These are phyloP conservation scores for Eulithis prunata DNA, from an alignment of 2,888 invertebrate species.

Conservation along the genomic window DNA sequence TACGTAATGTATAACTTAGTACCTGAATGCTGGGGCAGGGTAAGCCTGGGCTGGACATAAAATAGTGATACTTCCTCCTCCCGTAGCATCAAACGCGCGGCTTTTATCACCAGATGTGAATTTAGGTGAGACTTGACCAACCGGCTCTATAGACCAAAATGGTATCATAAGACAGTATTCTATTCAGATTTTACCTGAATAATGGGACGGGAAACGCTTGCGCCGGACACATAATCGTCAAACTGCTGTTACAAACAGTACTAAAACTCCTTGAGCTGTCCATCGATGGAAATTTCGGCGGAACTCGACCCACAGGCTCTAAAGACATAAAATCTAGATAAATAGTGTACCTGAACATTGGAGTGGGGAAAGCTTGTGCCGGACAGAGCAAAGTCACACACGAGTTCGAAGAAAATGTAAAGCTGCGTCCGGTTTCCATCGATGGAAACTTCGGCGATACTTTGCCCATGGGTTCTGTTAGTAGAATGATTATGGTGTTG, in stretches of 20 bases:
- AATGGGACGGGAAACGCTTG: conserved; percentile 90
- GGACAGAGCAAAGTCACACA: conserved; percentile 87
- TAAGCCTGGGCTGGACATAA: conserved; percentile 91
- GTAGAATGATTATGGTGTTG: conserved; percentile 48
- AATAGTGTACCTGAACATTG: conserved; percentile 87
- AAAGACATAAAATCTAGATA: conserved; percentile 55
- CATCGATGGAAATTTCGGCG: conserved; percentile 86
- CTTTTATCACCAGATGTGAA: conserved; percentile 86
- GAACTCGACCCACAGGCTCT: conserved; percentile 87
- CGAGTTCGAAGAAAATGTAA: conserved; percentile 74
- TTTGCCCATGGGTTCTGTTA: conserved; percentile 91
- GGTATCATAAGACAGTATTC: conserved; percentile 26
- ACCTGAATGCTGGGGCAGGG: conserved; percentile 88
- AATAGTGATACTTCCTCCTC: conserved; percentile 80
- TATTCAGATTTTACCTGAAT: conserved; percentile 84
- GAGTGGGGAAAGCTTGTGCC: conserved; percentile 89
- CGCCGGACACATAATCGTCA: conserved; percentile 89
- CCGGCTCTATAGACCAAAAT: conserved; percentile 82
- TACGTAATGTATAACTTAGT: conserved; percentile 42
- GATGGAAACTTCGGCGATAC: conserved; percentile 88
- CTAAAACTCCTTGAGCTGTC: conserved; percentile 87
- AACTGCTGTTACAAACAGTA: conserved; percentile 74
- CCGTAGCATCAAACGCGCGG: conserved; percentile 85
- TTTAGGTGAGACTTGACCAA: conserved; percentile 87
- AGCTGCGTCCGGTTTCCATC: conserved; percentile 79